Evolutionary conservation across 92 coral and sea anemone species (phyloP).

Genomic region (Meandrina meandrites): DNA sequence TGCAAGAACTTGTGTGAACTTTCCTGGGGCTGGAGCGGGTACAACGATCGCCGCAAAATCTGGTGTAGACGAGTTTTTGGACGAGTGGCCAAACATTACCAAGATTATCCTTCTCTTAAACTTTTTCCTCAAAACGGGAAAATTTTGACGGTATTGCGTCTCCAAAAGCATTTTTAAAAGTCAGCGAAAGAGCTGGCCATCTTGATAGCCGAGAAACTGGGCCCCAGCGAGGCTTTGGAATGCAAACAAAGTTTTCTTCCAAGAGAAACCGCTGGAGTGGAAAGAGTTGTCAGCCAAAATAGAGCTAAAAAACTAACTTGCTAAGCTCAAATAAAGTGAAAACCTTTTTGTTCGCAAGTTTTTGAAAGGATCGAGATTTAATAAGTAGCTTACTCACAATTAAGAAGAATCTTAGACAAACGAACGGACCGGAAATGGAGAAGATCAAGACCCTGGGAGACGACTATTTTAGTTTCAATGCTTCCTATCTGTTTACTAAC

Average conservation of each 20-base stretch:
- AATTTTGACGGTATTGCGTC: neutral
- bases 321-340: neutral
- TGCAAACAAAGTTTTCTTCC: slow-evolving; percentile 1
- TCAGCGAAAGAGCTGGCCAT: neutral
- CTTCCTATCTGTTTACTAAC: neutral
- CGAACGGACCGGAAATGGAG: neutral
- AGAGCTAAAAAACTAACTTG: neutral
- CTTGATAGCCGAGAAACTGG: slow-evolving; percentile 19
- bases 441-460: neutral
- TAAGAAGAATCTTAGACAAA: neutral
- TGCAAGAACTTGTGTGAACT: neutral
- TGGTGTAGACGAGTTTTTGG: neutral
- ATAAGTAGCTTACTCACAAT: neutral
- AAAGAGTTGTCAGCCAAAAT: neutral
- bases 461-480: neutral
- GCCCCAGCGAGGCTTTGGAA: neutral
- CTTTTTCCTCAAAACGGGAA: neutral
- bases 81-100: neutral
- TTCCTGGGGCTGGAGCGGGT: neutral
- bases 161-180: neutral
- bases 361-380: neutral
- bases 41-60: neutral
- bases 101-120: neutral
- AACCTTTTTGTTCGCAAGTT: neutral
- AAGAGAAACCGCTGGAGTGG: slow-evolving; percentile 6